phyloP scores from a whole-genome alignment of 2,888 invertebrate genomes.

The Stenodera caucasica region DNA sequence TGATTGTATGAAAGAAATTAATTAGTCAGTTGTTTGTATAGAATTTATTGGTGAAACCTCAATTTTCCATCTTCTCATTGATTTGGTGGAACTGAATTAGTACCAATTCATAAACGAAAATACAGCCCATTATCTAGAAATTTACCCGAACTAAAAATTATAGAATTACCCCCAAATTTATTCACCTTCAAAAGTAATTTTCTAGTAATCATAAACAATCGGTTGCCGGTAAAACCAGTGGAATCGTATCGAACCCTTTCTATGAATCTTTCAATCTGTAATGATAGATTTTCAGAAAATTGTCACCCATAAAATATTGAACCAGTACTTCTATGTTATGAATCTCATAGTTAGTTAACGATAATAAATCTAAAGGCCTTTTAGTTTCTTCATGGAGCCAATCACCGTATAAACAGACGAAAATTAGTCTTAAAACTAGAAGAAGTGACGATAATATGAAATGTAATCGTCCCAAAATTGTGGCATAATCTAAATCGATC shows the following conservation, averaged over 20 bases:
- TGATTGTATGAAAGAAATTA: no score
- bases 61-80: not conserved
- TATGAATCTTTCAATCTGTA: slow-evolving; percentile 16
- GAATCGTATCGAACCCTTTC: slow-evolving; percentile 15
- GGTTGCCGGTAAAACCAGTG: slow-evolving; percentile 18
- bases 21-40: no score
- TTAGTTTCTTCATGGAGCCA: slow-evolving; percentile 22
- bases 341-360: slow-evolving; percentile 8
- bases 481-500: slow-evolving; percentile 6
- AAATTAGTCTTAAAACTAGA: slow-evolving; percentile 12
- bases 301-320: not conserved
- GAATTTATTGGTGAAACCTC: no score
- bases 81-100: slow-evolving; percentile 14
- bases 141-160: not conserved
- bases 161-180: not conserved
- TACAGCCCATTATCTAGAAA: slow-evolving; percentile 20
- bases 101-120: slow-evolving; percentile 20
- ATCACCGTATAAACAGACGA: slow-evolving; percentile 18
- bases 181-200: slow-evolving; percentile 17
- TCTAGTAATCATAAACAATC: slow-evolving; percentile 17
- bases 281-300: slow-evolving; percentile 7
- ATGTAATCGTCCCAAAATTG: slow-evolving; percentile 12
- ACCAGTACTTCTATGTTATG: slow-evolving; percentile 19
- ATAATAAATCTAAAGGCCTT: slow-evolving; percentile 10
- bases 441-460: slow-evolving; percentile 16